phyloP scores from a whole-genome alignment of 2,113 vertebrate genomes.

The Salvelinus alpinus region DNA sequence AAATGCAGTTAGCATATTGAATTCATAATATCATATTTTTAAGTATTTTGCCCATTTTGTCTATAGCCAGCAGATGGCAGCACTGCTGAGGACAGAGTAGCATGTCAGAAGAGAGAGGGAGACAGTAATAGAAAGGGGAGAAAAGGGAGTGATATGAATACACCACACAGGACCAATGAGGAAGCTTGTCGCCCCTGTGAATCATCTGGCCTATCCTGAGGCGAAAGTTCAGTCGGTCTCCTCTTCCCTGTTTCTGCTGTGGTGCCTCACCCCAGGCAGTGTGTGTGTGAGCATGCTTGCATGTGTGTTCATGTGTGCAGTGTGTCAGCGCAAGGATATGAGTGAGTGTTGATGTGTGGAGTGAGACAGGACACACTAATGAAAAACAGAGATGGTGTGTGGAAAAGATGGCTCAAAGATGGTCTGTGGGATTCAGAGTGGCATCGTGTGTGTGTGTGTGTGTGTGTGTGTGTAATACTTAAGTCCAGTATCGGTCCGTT shows the following conservation, averaged over 20 bases:
- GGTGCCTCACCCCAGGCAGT: not conserved
- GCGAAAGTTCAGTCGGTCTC: constrained; percentile 22
- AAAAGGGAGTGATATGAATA: not conserved
- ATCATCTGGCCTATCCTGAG: constrained; percentile 41
- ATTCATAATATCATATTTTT: too few species aligned
- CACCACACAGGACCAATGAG: constrained; percentile 10
- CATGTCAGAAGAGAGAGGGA: not conserved
- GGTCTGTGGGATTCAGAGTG: too few species aligned
- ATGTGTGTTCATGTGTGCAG: constrained; percentile 1
- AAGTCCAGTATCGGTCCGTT: constrained; percentile 95
- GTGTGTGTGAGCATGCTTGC: constrained; percentile 8
- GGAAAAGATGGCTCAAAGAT: not conserved
- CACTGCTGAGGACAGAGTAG: not conserved
- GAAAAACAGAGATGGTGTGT: not conserved
- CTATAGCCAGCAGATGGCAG: not conserved
- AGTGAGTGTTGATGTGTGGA: constrained; percentile 27
- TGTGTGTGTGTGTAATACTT: constrained; percentile 61
- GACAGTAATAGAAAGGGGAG: not conserved
- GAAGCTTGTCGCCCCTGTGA: constrained; percentile 27
- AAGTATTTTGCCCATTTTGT: too few species aligned
- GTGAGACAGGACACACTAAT: not conserved
- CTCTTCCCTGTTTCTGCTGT: constrained; percentile 19
- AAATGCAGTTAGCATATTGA: not conserved
- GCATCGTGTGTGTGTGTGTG: not conserved
- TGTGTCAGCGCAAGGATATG: constrained; percentile 17